These are phyloP conservation scores for Dasypogon diadema DNA, from an alignment of 2,888 invertebrate species.

Conservation along the genomic window DNA sequence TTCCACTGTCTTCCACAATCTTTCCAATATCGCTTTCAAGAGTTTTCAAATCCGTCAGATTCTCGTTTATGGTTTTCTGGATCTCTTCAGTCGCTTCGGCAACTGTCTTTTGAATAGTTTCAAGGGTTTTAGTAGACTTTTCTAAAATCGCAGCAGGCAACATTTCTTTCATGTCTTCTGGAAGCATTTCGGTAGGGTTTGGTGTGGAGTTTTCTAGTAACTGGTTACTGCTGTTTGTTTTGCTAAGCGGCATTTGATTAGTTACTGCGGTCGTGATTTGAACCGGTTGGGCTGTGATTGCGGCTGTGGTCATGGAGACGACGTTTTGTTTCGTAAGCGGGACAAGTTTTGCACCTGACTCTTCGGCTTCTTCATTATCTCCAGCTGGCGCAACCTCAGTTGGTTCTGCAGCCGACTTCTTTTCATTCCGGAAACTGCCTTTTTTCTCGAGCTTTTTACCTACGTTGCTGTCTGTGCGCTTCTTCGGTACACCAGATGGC, in stretches of 20 bases:
- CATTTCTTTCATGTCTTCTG: slow-evolving; percentile 56
- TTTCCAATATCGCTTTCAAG: slow-evolving; percentile 64
- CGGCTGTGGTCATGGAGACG: slow-evolving; percentile 73
- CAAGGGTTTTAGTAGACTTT: slow-evolving; percentile 64
- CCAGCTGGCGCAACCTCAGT: slow-evolving; percentile 51
- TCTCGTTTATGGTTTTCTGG: slow-evolving; percentile 66
- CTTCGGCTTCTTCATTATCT: slow-evolving; percentile 51
- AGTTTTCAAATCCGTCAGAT: slow-evolving; percentile 64
- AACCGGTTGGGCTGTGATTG: slow-evolving; percentile 72
- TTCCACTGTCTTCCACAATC: slow-evolving; percentile 58
- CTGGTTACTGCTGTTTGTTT: slow-evolving; percentile 56
- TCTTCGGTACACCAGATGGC: slow-evolving; percentile 61
- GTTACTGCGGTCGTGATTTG: slow-evolving; percentile 72
- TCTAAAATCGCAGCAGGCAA: slow-evolving; percentile 62
- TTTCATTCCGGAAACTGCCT: slow-evolving; percentile 57
- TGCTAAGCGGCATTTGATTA: slow-evolving; percentile 69
- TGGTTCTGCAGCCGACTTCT: slow-evolving; percentile 53
- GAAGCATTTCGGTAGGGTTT: background rate
- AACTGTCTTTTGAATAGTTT: slow-evolving; percentile 64
- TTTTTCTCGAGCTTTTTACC: slow-evolving; percentile 60
- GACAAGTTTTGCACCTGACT: slow-evolving; percentile 58
- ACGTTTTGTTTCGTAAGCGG: slow-evolving; percentile 62
- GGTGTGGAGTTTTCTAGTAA: slow-evolving; percentile 22
- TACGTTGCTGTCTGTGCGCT: slow-evolving; percentile 64
- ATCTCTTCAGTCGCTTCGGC: slow-evolving; percentile 66